Percentiles rank a stretch among this genome's conserved stretches.
Evolutionary conservation across 2,113 vertebrate species (phyloP).

Genomic region (Pteruthius melanotis): DNA sequence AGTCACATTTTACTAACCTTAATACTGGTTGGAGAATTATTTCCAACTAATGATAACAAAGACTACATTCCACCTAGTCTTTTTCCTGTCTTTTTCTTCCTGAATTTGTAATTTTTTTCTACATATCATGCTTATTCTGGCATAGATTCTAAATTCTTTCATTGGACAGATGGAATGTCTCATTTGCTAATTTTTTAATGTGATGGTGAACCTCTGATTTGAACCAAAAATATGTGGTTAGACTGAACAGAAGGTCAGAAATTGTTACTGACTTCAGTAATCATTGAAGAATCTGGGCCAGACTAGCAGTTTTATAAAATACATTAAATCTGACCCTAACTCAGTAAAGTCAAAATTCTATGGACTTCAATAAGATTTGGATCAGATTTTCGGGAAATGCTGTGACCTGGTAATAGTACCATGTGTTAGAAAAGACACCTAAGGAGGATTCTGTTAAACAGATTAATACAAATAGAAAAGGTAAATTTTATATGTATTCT

Average conservation of each 20-base stretch:
- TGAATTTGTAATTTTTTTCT: not conserved
- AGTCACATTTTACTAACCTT: not conserved
- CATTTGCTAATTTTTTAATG: not conserved
- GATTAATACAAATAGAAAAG: not conserved
- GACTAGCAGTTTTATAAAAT: not conserved
- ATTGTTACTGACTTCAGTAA: not conserved
- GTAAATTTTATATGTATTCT: not conserved
- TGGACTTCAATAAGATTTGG: not conserved
- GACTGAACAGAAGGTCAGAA: not conserved
- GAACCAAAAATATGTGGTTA: not conserved
- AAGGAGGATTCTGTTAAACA: not conserved
- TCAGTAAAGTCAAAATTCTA: not conserved
- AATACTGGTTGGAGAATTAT: not conserved
- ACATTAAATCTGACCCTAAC: not conserved
- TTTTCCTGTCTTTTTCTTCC: not conserved
- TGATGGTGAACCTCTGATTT: not conserved
- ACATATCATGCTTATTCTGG: not conserved
- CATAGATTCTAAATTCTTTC: not conserved
- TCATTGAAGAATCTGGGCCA: not conserved
- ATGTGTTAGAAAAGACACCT: not conserved
- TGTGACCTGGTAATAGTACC: not conserved
- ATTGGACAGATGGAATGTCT: not conserved
- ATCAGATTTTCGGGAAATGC: not conserved
- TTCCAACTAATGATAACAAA: not conserved
- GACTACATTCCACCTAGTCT: not conserved